Conservation (phyloP, 2,113 vertebrate species). For the Microcebus ravelobensis region DNA sequence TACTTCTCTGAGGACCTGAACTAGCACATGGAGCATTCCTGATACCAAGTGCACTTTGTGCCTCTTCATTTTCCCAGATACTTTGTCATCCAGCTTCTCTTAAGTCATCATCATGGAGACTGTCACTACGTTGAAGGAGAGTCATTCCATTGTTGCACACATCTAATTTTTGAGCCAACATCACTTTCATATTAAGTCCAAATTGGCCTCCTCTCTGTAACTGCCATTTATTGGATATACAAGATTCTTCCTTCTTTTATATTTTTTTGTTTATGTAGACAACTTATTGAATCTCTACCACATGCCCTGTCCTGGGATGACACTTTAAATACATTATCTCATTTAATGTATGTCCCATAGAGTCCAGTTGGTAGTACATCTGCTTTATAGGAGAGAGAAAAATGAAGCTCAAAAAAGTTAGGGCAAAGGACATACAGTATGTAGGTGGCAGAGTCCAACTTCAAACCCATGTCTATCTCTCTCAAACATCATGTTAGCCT, state of each 20-base stretch:
- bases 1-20: neutral
- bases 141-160: neutral
- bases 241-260: neutral
- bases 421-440: neutral
- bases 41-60: neutral
- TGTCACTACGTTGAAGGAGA: neutral
- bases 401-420: neutral
- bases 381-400: neutral
- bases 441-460: neutral
- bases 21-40: neutral
- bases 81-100: neutral
- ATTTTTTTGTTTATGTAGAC: neutral
- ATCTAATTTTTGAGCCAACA: neutral
- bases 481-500: neutral
- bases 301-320: fast-evolving
- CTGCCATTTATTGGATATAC: neutral
- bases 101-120: no score
- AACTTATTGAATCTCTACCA: neutral
- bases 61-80: neutral
- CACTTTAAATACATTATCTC: neutral
- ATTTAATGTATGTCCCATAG: neutral
- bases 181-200: neutral
- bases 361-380: neutral
- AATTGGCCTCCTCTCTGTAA: neutral
- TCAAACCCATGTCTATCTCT: neutral